Evolutionary conservation across 2,888 invertebrate genomes (phyloP).

Genomic region (Sinelater perroti): DNA sequence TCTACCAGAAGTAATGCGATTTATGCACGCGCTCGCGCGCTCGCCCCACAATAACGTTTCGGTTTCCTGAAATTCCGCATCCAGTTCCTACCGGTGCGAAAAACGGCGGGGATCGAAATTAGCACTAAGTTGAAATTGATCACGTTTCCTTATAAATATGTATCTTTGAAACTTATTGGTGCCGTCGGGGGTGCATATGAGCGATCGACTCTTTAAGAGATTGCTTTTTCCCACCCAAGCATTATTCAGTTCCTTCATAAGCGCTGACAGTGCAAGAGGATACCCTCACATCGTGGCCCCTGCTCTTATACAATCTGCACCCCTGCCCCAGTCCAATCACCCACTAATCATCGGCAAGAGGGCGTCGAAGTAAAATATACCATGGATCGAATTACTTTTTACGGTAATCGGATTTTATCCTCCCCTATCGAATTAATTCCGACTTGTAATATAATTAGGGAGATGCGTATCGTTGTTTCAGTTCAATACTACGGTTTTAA

Average conservation of each 20-base stretch:
- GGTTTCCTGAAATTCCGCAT: no score
- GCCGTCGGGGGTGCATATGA: constrained; percentile 47
- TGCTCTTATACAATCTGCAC: constrained; percentile 34
- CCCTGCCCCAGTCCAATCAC: constrained; percentile 42
- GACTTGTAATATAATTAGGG: constrained; percentile 46
- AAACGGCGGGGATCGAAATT: constrained; percentile 2
- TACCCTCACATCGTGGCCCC: constrained; percentile 40
- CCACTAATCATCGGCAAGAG: constrained; percentile 52
- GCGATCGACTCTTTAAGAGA: constrained; percentile 57
- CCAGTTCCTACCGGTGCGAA: no score
- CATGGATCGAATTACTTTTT: constrained; percentile 51
- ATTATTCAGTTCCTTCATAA: constrained; percentile 56
- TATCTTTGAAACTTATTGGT: constrained; percentile 38
- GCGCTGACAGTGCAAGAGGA: constrained; percentile 52
- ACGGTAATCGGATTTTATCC: constrained; percentile 50
- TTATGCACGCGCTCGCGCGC: neutral
- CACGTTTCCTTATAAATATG: constrained; percentile 41
- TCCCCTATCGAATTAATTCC: constrained; percentile 48
- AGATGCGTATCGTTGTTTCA: constrained; percentile 37
- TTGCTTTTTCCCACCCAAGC: constrained; percentile 54
- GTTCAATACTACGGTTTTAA: constrained; percentile 28
- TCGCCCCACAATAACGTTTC: no score
- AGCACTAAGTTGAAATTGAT: constrained; percentile 28
- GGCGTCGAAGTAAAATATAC: constrained; percentile 48
- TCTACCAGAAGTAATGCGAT: neutral